These are phyloP conservation scores for Willowsia nigromaculata DNA, from an alignment of 2,888 invertebrate species.

Conservation along the genomic window DNA sequence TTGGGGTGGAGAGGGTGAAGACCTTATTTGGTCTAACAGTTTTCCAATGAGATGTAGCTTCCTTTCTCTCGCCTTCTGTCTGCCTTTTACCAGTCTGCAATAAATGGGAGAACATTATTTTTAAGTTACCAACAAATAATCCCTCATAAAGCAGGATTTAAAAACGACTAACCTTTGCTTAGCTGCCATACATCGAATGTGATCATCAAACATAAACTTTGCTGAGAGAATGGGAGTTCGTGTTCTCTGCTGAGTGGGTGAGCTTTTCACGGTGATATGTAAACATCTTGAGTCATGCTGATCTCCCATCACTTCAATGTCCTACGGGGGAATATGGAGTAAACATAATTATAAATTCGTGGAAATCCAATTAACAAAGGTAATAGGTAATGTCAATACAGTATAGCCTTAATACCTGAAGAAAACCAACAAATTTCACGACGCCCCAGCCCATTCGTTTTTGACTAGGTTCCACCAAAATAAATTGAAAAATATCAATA, in stretches of 20 bases:
- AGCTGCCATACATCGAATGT: conserved; percentile 99
- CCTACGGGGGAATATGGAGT: conserved; percentile 85
- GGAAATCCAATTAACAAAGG: too few relatives aligned
- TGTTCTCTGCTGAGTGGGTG: conserved; percentile 83
- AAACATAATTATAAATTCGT: not conserved
- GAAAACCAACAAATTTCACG: conserved; percentile 95
- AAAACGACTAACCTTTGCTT: conserved; percentile 91
- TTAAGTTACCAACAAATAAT: not conserved
- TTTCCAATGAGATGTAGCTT: conserved; percentile 98
- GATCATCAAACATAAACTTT: conserved; percentile 98
- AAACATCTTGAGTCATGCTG: conserved; percentile 97
- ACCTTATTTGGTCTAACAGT: conserved; percentile 88
- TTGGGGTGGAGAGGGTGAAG: conserved; percentile 79
- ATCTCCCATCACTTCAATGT: conserved; percentile 96
- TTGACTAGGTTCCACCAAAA: conserved; percentile 97
- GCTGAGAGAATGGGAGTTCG: conserved; percentile 89
- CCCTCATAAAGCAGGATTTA: too few relatives aligned
- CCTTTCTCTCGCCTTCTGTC: conserved; percentile 95
- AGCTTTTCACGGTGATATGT: conserved; percentile 93
- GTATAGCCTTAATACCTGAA: conserved; percentile 83
- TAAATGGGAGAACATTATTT: not conserved
- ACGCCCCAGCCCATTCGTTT: conserved; percentile 98
- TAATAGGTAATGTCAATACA: too few relatives aligned
- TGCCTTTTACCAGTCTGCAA: conserved; percentile 85
- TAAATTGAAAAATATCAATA: conserved; percentile 96